Evolutionary conservation across 2,113 vertebrate genomes (phyloP).

Genomic region (Callithrix jacchus): DNA sequence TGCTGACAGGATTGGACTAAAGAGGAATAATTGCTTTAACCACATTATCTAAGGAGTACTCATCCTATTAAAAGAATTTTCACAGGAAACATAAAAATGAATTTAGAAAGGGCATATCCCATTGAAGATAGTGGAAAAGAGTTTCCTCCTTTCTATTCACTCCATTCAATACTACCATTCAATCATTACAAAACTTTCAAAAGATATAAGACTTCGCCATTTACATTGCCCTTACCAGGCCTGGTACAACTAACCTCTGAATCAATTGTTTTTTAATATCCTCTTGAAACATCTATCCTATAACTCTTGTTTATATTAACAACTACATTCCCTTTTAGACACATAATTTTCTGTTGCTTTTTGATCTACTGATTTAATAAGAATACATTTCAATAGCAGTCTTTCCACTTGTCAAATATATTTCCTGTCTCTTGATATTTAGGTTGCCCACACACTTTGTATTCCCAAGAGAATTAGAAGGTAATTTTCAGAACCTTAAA

Average conservation of each 20-base stretch:
- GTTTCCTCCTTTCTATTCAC: not conserved
- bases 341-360: not conserved
- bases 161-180: not conserved
- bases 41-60: conserved; percentile 44
- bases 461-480: conserved; percentile 36
- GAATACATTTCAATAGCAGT: not conserved
- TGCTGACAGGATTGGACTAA: not conserved
- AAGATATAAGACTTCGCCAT: not conserved
- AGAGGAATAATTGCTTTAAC: conserved; percentile 42
- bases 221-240: not conserved
- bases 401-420: not conserved
- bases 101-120: conserved; percentile 19
- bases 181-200: not conserved
- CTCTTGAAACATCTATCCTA: not conserved
- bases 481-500: conserved; percentile 44
- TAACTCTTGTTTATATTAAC: not conserved
- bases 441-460: not conserved
- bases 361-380: not conserved
- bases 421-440: conserved; percentile 9
- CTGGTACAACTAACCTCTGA: not conserved
- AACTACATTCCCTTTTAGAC: not conserved
- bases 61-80: conserved; percentile 25
- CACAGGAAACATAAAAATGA: conserved; percentile 1
- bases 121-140: not conserved
- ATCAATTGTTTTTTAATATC: conserved; percentile 22